These are phyloP conservation scores for Saguinus imperator DNA, from an alignment of 2,113 vertebrate species.

Conservation along the genomic window DNA sequence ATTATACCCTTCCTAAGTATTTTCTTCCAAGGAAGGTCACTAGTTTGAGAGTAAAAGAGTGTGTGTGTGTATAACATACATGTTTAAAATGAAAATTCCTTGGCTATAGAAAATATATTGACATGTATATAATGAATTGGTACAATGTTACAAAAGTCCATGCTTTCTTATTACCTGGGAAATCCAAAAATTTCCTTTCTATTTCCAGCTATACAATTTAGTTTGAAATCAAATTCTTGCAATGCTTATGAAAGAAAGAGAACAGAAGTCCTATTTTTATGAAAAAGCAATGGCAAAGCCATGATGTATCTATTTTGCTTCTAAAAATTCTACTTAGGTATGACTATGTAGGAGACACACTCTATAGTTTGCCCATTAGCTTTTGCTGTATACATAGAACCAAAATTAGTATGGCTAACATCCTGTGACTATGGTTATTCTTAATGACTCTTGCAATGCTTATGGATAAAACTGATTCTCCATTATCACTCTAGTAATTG, in stretches of 20 bases:
- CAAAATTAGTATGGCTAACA: conserved; percentile 55
- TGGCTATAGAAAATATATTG: not conserved
- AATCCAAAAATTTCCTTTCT: not conserved
- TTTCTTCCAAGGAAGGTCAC: not conserved
- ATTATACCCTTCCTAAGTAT: not conserved
- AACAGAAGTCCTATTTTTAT: not conserved
- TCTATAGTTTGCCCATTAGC: conserved; percentile 4
- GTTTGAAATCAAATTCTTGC: not conserved
- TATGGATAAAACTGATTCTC: conserved; percentile 58
- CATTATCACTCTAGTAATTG: conserved; percentile 70
- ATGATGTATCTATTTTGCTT: not conserved
- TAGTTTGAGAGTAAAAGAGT: not conserved
- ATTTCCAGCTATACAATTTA: not conserved
- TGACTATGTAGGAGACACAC: not conserved
- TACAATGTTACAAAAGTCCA: not conserved
- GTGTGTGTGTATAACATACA: not conserved
- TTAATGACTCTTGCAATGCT: conserved; percentile 61
- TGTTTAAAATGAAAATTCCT: not conserved
- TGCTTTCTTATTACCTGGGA: not conserved
- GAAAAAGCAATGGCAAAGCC: not conserved
- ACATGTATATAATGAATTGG: not conserved
- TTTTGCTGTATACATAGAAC: conserved; percentile 25
- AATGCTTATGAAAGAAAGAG: not conserved
- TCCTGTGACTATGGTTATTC: conserved; percentile 59
- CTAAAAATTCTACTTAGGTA: not conserved